phyloP scores from a whole-genome alignment of 2,113 vertebrate species.

The Pristiophorus japonicus region DNA sequence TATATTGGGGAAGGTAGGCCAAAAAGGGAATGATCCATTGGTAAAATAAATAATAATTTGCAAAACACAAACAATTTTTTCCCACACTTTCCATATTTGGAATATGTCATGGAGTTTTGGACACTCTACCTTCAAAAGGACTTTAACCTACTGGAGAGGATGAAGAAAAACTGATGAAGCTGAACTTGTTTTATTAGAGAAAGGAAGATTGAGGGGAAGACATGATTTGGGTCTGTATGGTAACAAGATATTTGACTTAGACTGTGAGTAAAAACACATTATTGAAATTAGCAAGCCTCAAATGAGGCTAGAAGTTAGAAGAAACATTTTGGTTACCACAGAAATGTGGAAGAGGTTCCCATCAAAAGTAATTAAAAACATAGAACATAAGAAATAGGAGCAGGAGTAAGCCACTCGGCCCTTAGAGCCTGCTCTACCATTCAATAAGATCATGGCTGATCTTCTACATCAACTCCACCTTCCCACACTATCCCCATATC shows the following conservation, averaged over 20 bases:
- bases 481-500: too few relatives aligned
- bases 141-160: background rate
- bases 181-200: background rate
- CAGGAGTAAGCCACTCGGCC: too few relatives aligned
- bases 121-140: background rate
- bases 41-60: background rate
- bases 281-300: conserved; percentile 13
- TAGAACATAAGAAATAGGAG: too few relatives aligned
- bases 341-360: background rate
- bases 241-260: background rate
- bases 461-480: too few relatives aligned
- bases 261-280: background rate
- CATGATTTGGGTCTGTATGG: background rate
- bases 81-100: background rate
- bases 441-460: too few relatives aligned
- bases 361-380: background rate
- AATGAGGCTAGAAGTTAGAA: background rate
- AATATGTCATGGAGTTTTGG: background rate
- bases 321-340: background rate
- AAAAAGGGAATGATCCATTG: background rate
- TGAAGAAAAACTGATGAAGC: background rate
- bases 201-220: background rate
- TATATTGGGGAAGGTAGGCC: background rate
- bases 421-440: too few relatives aligned
- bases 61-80: background rate